Base-by-base conservation (phyloP, 2,888 invertebrate genomes). In the Leistus spinibarbis region DNA sequence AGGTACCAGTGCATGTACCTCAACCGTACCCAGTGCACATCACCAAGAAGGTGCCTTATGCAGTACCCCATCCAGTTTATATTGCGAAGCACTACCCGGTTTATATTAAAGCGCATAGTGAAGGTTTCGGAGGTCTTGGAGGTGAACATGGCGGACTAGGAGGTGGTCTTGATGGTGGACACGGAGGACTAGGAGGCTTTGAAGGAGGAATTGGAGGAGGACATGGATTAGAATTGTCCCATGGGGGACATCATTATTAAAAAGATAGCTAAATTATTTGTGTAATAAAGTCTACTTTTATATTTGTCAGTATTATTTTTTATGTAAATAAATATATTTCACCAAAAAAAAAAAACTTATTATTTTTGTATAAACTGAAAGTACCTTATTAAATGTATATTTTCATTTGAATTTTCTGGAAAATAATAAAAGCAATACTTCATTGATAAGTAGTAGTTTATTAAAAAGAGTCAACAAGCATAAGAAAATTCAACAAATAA, bases 41-140 rank as follows among this genome's bases (percentile, higher is more conserved):
- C 22, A 62, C 63, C 19, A 75, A 75, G 56, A 69, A 75, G 40
- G 63, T 75, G 5, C 54, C 75, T 16, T 53, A 56, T 10, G 62
- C 75, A 10, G 75, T 75, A 27, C 69, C 69, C 9, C 69, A 68
- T 27, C 68, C 68, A 10, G 68, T 69, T n/a, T 69, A 69, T 53
- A 65, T 75, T 74, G 83, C 82, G 68, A 80, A 84, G 69, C 76
- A 80, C 67, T 81, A 84, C 27, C 85, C 84, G 22, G 80, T 84
- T 19, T 16, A 76, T 9, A 78, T 84, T 76, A 79, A 82, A 76
- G 80, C 78, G 10, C 77, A 74, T 54, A 73, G 78, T 70, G 78
- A 69, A 54, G 78, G 78, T 22, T 72, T 79, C 65, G 76, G 76
- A 73, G 23, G 62, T 24, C 17, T 66, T 23, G 69, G 69, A 9